These are phyloP conservation scores for Spongilla lacustris DNA, from an alignment of 37 sponge, comb jelly and placozoan species.

Conservation along the genomic window DNA sequence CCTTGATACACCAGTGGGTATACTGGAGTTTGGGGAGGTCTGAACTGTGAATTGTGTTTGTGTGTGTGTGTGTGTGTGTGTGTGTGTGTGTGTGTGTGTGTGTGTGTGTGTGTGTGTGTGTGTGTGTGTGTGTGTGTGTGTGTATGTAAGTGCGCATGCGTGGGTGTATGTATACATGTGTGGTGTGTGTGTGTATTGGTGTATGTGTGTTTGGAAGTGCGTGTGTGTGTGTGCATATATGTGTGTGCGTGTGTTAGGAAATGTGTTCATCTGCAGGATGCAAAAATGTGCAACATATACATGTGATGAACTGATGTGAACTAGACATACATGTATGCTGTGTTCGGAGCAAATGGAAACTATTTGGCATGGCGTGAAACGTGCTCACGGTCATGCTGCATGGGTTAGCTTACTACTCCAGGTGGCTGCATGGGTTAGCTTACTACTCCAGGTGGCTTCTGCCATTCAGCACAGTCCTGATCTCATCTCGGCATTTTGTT, in stretches of 20 bases:
- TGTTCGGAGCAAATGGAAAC: too few relatives aligned
- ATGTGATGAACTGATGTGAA: too few relatives aligned
- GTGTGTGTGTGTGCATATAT: too few relatives aligned
- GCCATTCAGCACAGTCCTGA: not conserved
- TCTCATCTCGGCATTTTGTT: not conserved
- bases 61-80: not conserved
- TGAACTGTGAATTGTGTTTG: not conserved
- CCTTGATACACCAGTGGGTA: slow-evolving; percentile 85
- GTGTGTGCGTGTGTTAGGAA: too few relatives aligned
- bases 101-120: too few relatives aligned
- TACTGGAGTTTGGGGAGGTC: slow-evolving; percentile 65
- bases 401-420: not conserved
- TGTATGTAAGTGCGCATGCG: not conserved
- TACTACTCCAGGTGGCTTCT: not conserved
- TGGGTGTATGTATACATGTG: too few relatives aligned
- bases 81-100: not conserved
- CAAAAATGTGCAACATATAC: too few relatives aligned
- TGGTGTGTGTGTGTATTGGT: too few relatives aligned
- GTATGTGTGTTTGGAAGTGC: too few relatives aligned
- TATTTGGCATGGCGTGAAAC: too few relatives aligned
- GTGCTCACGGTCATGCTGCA: not conserved
- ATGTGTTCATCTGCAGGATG: too few relatives aligned
- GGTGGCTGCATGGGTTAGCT: not conserved
- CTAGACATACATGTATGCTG: too few relatives aligned
- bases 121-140: not conserved